Evolutionary conservation across 2,888 invertebrate species (phyloP).

Genomic region (Limnephilus auricula): DNA sequence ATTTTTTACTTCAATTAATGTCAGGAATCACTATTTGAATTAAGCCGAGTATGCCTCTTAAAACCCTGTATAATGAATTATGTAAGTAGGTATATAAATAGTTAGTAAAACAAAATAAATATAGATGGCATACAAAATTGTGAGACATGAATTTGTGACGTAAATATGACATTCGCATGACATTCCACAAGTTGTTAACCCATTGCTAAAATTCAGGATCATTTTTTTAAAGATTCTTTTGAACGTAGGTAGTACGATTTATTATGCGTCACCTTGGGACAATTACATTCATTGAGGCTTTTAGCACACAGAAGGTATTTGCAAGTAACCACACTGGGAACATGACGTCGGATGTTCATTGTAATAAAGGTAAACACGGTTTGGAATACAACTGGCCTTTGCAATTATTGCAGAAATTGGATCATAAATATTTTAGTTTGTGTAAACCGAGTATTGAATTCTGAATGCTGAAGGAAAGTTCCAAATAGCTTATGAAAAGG

Average conservation of each 20-base stretch:
- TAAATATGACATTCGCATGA: neutral
- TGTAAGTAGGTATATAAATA: too few relatives aligned
- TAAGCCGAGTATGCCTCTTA: too few relatives aligned
- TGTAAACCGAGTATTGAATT: neutral
- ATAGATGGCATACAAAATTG: too few relatives aligned
- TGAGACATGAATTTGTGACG: neutral
- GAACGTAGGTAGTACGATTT: neutral
- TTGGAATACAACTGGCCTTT: neutral
- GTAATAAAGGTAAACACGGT: neutral
- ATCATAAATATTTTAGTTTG: neutral
- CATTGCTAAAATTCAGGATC: neutral
- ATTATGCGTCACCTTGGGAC: neutral
- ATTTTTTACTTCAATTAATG: too few relatives aligned
- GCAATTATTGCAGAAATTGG: neutral
- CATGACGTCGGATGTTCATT: neutral
- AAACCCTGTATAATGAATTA: too few relatives aligned
- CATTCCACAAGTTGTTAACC: constrained; percentile 2
- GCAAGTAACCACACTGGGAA: neutral
- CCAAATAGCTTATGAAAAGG: neutral
- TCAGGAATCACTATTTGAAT: too few relatives aligned
- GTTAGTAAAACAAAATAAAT: too few relatives aligned
- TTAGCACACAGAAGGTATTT: neutral
- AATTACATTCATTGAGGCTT: neutral
- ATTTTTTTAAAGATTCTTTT: neutral
- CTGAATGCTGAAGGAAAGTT: too few relatives aligned